Conservation (phyloP, 2,113 vertebrate species). For the Maccullochella peelii region DNA sequence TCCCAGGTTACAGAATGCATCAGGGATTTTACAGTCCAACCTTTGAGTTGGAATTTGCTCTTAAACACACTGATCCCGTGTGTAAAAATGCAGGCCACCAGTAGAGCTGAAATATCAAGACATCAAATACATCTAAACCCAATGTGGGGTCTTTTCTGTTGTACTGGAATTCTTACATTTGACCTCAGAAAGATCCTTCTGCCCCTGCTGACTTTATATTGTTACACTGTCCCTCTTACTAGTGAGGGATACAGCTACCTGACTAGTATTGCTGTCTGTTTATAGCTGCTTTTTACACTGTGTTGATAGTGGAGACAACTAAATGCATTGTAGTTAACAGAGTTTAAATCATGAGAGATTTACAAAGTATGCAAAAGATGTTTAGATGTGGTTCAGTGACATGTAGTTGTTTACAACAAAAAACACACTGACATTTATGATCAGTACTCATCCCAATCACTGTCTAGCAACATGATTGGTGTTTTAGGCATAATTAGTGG, state of each 20-base stretch:
- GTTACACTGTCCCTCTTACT: not conserved
- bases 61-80: conserved; percentile 1
- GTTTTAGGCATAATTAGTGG: not conserved
- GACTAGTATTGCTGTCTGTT: not conserved
- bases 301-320: conserved; percentile 2
- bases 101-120: not conserved
- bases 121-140: not conserved
- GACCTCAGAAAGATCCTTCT: conserved; percentile 1
- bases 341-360: conserved; percentile 1
- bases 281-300: not conserved
- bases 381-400: not conserved
- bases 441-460: not conserved
- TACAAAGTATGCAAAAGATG: not conserved
- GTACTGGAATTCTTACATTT: not conserved
- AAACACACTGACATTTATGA: not conserved
- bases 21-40: not conserved
- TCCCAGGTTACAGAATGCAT: not conserved
- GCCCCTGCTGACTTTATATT: not conserved
- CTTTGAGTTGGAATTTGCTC: not conserved
- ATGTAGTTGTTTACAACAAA: not conserved
- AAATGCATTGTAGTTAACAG: not conserved
- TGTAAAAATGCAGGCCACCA: not conserved
- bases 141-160: not conserved
- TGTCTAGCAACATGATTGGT: not conserved
- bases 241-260: not conserved